Conservation (phyloP, 2,797 vertebrate species). For the Poecilia gillii region DNA sequence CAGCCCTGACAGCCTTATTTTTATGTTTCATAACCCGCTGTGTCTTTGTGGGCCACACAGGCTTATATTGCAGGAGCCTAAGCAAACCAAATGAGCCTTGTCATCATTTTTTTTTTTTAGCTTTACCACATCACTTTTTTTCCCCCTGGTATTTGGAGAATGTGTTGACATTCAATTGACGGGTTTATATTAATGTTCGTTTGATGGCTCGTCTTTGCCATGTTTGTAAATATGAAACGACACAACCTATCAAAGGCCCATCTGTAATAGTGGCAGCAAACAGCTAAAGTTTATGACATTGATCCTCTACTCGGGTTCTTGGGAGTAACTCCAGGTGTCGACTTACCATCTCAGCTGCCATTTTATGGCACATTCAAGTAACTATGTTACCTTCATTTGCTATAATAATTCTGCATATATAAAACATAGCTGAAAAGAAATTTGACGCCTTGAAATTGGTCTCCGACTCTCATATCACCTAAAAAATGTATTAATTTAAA, state of each 20-base stretch:
- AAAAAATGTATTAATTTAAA: too few relatives aligned
- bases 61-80: neutral
- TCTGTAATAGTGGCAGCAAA: neutral
- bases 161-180: neutral
- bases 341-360: neutral
- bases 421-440: too few relatives aligned
- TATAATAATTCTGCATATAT: too few relatives aligned
- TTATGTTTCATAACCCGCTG: neutral
- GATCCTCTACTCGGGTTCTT: neutral
- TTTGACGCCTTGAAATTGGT: too few relatives aligned
- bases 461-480: too few relatives aligned
- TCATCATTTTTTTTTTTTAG: neutral
- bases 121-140: too few relatives aligned
- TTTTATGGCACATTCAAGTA: too few relatives aligned
- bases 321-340: neutral
- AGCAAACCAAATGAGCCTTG: neutral
- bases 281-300: neutral
- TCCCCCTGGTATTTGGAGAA: neutral
- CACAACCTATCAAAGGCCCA: neutral
- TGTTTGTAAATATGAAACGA: neutral
- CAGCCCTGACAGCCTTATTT: conserved; percentile 9
- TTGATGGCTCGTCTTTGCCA: neutral
- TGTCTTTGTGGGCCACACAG: neutral
- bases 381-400: too few relatives aligned
- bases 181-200: neutral